These are phyloP conservation scores for Myocastor coypus DNA, from an alignment of 2,113 vertebrate genomes.

Conservation along the genomic window DNA sequence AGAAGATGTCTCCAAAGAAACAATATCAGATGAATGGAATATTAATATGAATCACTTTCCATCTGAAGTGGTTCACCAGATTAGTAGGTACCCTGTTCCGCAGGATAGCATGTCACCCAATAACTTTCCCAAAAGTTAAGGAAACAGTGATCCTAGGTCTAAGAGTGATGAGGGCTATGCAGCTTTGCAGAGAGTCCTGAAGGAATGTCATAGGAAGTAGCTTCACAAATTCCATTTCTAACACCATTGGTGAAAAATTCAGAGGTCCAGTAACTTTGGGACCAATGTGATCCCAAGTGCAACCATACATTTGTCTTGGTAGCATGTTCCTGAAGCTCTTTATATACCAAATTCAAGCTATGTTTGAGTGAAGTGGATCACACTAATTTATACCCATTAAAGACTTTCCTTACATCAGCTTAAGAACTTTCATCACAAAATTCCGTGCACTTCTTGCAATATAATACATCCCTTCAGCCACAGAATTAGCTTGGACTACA, in stretches of 20 bases:
- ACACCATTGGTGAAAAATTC: conserved; percentile 97
- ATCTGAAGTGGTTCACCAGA: conserved; percentile 95
- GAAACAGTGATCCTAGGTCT: conserved; percentile 95
- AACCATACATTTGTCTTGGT: conserved; percentile 96
- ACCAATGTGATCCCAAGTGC: conserved; percentile 94
- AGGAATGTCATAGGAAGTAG: conserved; percentile 98
- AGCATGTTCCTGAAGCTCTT: conserved; percentile 97
- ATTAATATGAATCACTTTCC: conserved; percentile 97
- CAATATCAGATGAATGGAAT: conserved; percentile 89
- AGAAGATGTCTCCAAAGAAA: conserved; percentile 75
- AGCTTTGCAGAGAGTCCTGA: conserved; percentile 95
- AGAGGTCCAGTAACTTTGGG: conserved; percentile 96
- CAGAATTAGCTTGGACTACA: conserved; percentile 94
- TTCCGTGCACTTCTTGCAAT: conserved; percentile 96
- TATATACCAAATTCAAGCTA: conserved; percentile 96
- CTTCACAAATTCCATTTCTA: conserved; percentile 96
- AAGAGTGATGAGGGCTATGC: conserved; percentile 95
- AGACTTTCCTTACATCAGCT: conserved; percentile 96
- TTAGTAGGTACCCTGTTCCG: conserved; percentile 96
- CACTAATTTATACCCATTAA: conserved; percentile 96
- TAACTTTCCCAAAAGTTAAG: conserved; percentile 94
- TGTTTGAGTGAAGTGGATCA: conserved; percentile 97
- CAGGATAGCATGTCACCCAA: conserved; percentile 98
- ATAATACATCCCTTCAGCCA: conserved; percentile 92
- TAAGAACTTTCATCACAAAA: conserved; percentile 97